A percentile compares a stretch with the other conserved stretches of the same genome.
These are phyloP conservation scores for Speoplatyrhinus poulsoni DNA, from an alignment of 2,113 vertebrate genomes.

Conservation along the genomic window DNA sequence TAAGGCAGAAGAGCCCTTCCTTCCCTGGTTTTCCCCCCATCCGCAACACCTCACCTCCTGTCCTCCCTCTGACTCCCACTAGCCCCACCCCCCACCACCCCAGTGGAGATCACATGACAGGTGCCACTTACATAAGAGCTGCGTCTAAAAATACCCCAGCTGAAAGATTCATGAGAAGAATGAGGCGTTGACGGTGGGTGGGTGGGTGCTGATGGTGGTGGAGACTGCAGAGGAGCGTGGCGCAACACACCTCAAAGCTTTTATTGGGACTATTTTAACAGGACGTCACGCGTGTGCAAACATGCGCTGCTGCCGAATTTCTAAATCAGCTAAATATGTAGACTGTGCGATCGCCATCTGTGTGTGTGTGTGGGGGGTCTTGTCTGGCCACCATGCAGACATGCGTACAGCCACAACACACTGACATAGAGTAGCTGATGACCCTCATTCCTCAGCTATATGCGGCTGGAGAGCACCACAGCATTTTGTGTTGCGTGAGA, in stretches of 20 bases:
- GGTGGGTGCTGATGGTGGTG: conserved; percentile 5
- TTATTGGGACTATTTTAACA: no score
- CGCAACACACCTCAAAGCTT: conserved; percentile 9
- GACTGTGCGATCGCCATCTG: neutral
- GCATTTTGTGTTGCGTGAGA: neutral
- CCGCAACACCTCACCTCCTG: conserved; percentile 11
- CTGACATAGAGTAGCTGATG: conserved; percentile 37
- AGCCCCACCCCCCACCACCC: conserved; percentile 34
- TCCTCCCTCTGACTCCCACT: conserved; percentile 20
- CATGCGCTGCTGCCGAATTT: neutral
- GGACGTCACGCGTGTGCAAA: neutral
- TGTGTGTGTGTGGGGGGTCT: neutral
- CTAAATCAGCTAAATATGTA: no score
- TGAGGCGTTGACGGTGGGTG: conserved; percentile 31
- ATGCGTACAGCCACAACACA: conserved; percentile 49
- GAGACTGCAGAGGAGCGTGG: conserved; percentile 12
- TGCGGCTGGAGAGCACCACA: neutral
- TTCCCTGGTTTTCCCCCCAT: conserved; percentile 17
- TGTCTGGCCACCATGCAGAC: conserved; percentile 23
- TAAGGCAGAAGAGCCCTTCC: neutral
- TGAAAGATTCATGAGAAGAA: conserved; percentile 75
- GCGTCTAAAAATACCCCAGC: conserved; percentile 73
- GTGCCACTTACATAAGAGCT: conserved; percentile 77
- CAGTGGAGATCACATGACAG: conserved; percentile 75
- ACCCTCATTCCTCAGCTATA: no score